phyloP scores from a whole-genome alignment of 1,140 invertebrate genomes.

The Megathymus violae region DNA sequence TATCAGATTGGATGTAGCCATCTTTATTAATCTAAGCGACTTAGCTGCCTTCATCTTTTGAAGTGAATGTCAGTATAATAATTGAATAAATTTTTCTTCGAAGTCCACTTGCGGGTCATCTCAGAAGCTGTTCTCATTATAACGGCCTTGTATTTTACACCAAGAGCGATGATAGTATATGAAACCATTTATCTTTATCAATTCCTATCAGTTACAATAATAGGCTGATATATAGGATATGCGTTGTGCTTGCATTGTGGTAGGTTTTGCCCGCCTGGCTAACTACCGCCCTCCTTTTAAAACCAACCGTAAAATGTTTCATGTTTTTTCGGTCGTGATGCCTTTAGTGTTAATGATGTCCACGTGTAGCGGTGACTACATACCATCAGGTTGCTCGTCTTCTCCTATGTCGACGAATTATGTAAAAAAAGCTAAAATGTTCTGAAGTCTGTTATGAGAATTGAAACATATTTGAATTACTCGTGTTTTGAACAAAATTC shows the following conservation, averaged over 20 bases:
- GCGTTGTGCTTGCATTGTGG: no score
- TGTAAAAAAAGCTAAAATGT: no score
- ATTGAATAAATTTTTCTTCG: conserved; percentile 4
- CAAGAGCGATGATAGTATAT: conserved; percentile 2
- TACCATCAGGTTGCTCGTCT: no score
- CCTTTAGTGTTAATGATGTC: no score
- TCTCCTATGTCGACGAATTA: no score
- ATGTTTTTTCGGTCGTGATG: no score
- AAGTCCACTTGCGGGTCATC: neutral
- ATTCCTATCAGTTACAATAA: neutral
- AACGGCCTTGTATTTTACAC: conserved; percentile 2
- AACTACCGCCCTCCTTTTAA: no score
- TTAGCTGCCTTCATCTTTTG: conserved; percentile 4
- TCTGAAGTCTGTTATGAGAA: neutral
- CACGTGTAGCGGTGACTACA: no score
- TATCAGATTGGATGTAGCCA: no score
- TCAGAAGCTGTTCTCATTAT: conserved; percentile 12
- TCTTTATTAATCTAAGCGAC: neutral
- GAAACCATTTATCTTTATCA: conserved; percentile 10
- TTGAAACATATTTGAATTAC: neutral
- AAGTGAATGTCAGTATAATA: conserved; percentile 1
- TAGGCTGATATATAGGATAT: no score
- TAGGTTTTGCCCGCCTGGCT: no score
- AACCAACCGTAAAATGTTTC: no score
- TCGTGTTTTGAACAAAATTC: neutral